phyloP scores from a whole-genome alignment of 2,888 invertebrate genomes.

The Palloptera scutellata region DNA sequence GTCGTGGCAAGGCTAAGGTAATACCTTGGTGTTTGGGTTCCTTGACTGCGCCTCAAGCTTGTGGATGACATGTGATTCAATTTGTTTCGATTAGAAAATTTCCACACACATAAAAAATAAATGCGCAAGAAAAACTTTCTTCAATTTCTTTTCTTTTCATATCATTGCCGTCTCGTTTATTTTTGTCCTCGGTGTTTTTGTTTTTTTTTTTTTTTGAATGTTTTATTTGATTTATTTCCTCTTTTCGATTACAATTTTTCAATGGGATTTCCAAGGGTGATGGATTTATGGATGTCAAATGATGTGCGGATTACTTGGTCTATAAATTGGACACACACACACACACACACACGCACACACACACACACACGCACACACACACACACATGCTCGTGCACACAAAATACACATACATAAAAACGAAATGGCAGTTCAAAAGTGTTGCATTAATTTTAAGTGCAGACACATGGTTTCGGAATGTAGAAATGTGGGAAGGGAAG shows the following conservation, averaged over 20 bases:
- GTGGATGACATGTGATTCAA: slow-evolving; percentile 31
- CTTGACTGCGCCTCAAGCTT: background rate
- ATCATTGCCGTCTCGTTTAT: background rate
- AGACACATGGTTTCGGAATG: no score
- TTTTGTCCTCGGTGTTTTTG: background rate
- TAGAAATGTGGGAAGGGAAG: no score
- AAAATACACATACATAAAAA: background rate
- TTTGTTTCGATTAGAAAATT: slow-evolving; percentile 35
- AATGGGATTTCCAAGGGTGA: slow-evolving; percentile 24
- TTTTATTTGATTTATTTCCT: background rate
- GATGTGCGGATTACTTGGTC: background rate
- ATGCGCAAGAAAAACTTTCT: background rate
- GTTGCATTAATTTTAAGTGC: no score
- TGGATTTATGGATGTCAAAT: slow-evolving; percentile 21
- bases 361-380: background rate
- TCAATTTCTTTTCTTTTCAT: slow-evolving; percentile 4
- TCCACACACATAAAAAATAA: slow-evolving; percentile 2
- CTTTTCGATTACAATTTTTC: slow-evolving; percentile 13
- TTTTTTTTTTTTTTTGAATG: background rate
- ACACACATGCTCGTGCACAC: background rate
- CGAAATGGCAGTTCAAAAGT: background rate
- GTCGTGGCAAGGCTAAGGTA: no score
- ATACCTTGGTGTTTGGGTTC: no score
- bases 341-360: slow-evolving; percentile 8
- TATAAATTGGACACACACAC: slow-evolving; percentile 8